Conservation (phyloP, 2,888 invertebrate genomes). For the Pecten maximus region DNA sequence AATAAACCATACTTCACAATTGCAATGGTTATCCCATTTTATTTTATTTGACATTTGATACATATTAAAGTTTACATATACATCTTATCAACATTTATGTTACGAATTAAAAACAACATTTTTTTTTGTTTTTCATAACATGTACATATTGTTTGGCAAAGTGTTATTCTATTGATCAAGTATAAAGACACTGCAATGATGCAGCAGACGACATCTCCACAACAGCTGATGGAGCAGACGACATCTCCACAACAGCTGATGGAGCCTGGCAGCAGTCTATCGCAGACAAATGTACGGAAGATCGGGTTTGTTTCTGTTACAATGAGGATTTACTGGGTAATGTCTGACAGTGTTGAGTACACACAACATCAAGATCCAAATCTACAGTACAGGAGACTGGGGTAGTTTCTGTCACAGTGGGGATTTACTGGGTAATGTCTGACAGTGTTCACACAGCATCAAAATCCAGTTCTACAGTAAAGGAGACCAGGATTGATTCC, state of each 20-base stretch:
- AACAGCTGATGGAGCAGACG: background rate
- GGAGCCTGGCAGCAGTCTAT: background rate
- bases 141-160: slow-evolving; percentile 12
- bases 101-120: slow-evolving; percentile 23
- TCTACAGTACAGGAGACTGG: no score
- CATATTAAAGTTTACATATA: slow-evolving; percentile 23
- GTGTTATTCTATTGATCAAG: background rate
- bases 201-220: background rate
- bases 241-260: background rate
- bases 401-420: no score
- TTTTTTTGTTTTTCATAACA: slow-evolving; percentile 4
- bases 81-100: slow-evolving; percentile 16
- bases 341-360: no score
- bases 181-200: background rate
- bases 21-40: slow-evolving; percentile 20
- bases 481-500: no score
- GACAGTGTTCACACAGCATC: no score
- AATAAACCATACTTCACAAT: background rate
- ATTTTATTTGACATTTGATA: slow-evolving; percentile 31
- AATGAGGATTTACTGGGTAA: background rate
- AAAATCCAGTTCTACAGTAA: no score
- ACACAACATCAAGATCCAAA: no score
- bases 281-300: background rate
- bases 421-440: no score
- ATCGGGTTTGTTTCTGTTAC: background rate